phyloP scores from a whole-genome alignment of 2,797 vertebrate species.

The Fratercula arctica region DNA sequence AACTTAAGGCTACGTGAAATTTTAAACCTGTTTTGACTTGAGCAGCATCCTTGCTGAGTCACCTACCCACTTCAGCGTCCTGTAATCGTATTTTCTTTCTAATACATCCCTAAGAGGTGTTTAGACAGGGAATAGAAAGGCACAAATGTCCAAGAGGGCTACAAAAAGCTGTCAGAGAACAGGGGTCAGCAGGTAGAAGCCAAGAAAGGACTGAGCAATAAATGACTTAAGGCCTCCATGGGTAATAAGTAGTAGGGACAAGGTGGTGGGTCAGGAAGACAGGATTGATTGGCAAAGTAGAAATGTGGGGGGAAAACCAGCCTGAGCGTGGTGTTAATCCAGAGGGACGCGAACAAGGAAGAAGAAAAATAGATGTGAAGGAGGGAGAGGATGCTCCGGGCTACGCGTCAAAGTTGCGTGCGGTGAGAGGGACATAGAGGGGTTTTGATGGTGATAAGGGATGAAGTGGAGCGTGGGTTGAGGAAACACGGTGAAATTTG shows the following conservation, averaged over 20 bases:
- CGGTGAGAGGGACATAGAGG: rapidly evolving
- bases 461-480: background rate
- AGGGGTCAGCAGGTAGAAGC: background rate
- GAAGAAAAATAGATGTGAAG: conserved; percentile 22
- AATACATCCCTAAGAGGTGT: background rate
- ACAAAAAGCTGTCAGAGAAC: background rate
- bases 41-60: background rate
- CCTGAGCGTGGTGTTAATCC: background rate
- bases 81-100: background rate
- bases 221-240: background rate
- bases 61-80: background rate
- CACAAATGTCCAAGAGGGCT: no score
- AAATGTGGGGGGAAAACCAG: background rate
- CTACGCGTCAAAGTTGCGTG: background rate
- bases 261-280: background rate
- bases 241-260: background rate
- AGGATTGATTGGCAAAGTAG: background rate
- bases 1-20: background rate
- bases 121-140: background rate
- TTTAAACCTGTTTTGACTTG: background rate
- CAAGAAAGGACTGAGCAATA: background rate
- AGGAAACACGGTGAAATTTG: background rate
- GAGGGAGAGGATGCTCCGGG: background rate
- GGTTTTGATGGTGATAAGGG: background rate
- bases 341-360: background rate